phyloP scores from a whole-genome alignment of 2,113 vertebrate genomes.

The Myiagra hebetior region DNA sequence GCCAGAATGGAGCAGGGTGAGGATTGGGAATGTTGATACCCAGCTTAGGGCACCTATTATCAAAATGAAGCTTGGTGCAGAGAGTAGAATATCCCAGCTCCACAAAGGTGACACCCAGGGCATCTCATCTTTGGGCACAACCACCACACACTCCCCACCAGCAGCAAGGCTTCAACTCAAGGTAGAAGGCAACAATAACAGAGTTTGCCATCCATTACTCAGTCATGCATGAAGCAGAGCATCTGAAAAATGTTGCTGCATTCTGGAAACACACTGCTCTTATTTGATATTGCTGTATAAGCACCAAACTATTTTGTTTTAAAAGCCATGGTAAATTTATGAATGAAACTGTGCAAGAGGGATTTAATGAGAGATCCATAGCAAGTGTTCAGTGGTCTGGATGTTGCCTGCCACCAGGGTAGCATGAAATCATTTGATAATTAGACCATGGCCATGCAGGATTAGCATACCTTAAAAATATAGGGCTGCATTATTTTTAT shows the following conservation, averaged over 20 bases:
- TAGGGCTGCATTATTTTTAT: constrained; percentile 68
- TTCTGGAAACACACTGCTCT: constrained; percentile 43
- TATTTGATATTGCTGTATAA: constrained; percentile 62
- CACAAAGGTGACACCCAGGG: background rate
- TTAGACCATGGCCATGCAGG: constrained; percentile 54
- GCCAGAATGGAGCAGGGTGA: background rate
- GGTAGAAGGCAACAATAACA: background rate
- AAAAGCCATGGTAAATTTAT: constrained; percentile 73
- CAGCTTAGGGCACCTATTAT: background rate
- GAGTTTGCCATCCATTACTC: background rate
- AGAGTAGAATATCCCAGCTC: background rate
- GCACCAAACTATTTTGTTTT: constrained; percentile 60
- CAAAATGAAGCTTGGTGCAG: background rate
- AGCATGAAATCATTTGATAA: constrained; percentile 74
- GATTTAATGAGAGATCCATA: constrained; percentile 63
- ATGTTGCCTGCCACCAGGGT: constrained; percentile 61
- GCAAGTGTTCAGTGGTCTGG: constrained; percentile 71
- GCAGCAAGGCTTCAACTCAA: background rate
- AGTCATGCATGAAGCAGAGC: background rate
- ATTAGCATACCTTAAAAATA: constrained; percentile 69
- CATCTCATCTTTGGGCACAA: background rate
- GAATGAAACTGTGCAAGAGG: constrained; percentile 67
- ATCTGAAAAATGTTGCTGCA: constrained; percentile 27
- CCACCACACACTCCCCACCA: fast-evolving
- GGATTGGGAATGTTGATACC: background rate